Evolutionary conservation across 2,797 vertebrate species (phyloP), one percentile per base, ranked within the genome.

Genomic region (Ctenosaura bakeri): DNA sequence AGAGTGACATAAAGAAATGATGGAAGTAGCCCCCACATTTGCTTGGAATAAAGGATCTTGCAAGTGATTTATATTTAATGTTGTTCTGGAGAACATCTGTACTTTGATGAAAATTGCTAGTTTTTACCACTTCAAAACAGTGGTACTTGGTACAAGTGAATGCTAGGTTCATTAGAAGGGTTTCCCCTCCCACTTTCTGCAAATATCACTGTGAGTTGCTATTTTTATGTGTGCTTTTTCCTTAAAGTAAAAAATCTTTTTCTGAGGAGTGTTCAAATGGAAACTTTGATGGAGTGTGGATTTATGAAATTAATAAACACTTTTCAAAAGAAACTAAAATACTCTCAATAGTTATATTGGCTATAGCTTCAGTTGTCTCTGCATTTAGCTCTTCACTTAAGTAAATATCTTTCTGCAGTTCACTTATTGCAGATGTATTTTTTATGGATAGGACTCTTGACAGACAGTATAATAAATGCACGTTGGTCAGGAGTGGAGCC

Each of bases 121-220:
- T 79, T 66, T 50, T 12, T 4, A 4, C 59, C 59, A 4, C 20
- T 62, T 87, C 38, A 79, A 77, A 87, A 46, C 59, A 79, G n/a
- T 79, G 29, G 56, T 79, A 66, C 66, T n/a, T 78, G 54, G 52
- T 42, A 74, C 59, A 86, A 86, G 56, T 74, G 54, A 52, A 52
- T 54, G 38, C 20, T 78, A 46, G 50, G n/a, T 79, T 66, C 79
- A 50, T 64, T 62, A 83, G 20, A 62, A 62, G 52, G n/a, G 2
- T 20, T 86, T n/a, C 18, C 78, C 46, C 59, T 78, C 59, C 5
- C 64, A 29, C 46, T 83, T 87, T 76, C 77, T 86, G 90, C 56
- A 91, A 87, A 71, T 18, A 66, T 69, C 73, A 79, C 82, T 87
- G 46, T 2, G 0, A 80, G 56, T 92, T 62, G 32, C 87, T 89